Percentiles rank a stretch among this genome's conserved stretches.
Evolutionary conservation across 1,140 invertebrate species (phyloP).

Genomic region (Neodiprion pinetum): DNA sequence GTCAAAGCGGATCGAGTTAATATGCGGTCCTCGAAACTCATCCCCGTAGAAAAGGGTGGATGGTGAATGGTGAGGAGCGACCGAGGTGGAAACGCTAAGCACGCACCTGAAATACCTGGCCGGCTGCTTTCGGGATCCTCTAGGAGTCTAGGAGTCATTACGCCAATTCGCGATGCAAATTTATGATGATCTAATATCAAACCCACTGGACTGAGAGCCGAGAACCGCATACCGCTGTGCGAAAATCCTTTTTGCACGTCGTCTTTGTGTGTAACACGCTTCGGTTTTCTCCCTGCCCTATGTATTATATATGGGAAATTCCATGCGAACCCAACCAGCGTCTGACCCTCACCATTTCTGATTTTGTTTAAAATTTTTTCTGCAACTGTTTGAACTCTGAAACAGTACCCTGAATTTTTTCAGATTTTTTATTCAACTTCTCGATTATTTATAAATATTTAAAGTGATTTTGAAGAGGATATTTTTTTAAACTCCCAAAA

Average conservation of each 20-base stretch:
- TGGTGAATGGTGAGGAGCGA: not conserved
- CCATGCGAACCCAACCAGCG: too few relatives aligned
- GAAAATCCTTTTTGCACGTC: not conserved
- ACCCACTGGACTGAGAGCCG: conserved; percentile 24
- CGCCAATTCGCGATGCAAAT: conserved; percentile 48
- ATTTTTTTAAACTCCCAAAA: too few relatives aligned
- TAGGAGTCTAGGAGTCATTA: conserved; percentile 41
- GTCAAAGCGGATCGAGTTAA: not conserved
- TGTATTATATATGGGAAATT: not conserved
- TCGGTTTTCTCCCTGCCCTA: not conserved
- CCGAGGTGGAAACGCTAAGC: not conserved
- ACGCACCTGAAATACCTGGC: too few relatives aligned
- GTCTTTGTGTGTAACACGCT: not conserved
- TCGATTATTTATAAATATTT: too few relatives aligned
- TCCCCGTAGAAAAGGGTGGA: not conserved
- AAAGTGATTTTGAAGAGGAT: too few relatives aligned
- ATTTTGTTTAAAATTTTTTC: too few relatives aligned
- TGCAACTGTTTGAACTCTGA: too few relatives aligned
- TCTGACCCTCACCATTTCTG: too few relatives aligned
- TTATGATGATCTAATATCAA: conserved; percentile 51
- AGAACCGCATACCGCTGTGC: conserved; percentile 12
- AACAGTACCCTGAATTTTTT: too few relatives aligned
- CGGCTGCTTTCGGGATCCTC: conserved; percentile 24
- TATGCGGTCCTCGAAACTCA: not conserved
- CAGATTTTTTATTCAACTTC: too few relatives aligned